Evolutionary conservation across 2,888 invertebrate genomes (phyloP).

Genomic region (Melieria picta): DNA sequence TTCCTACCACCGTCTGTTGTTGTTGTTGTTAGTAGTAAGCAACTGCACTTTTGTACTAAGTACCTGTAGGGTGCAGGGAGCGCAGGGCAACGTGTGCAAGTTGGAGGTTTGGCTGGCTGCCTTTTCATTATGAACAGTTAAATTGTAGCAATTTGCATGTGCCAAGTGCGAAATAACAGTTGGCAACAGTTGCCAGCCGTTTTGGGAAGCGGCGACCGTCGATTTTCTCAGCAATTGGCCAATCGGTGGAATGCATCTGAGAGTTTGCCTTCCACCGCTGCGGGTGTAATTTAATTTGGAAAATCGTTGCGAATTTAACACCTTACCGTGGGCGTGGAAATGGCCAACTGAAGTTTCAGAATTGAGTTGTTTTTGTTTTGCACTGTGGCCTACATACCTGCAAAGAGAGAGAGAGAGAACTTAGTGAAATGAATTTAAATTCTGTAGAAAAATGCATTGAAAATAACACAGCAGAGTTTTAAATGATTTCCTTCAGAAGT

Average conservation of each 20-base stretch:
- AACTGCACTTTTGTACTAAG: too few relatives aligned
- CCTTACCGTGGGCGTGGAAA: background rate
- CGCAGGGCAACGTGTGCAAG: too few relatives aligned
- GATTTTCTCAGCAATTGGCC: too few relatives aligned
- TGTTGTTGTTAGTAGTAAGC: too few relatives aligned
- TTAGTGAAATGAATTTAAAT: background rate
- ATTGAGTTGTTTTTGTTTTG: constrained; percentile 39
- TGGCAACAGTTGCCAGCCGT: background rate
- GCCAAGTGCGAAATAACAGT: constrained; percentile 5
- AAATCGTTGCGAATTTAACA: background rate
- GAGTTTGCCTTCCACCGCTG: background rate
- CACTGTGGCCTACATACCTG: constrained; percentile 43
- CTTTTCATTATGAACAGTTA: constrained; percentile 35
- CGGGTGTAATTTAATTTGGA: background rate
- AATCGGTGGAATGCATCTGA: background rate
- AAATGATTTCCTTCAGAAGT: too few relatives aligned
- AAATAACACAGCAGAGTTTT: too few relatives aligned
- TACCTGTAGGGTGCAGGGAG: too few relatives aligned
- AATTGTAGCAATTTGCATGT: constrained; percentile 34
- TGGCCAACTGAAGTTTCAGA: background rate
- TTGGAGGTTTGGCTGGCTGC: background rate
- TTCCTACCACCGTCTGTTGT: too few relatives aligned
- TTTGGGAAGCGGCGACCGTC: too few relatives aligned
- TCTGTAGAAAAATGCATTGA: too few relatives aligned
- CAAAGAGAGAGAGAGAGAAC: constrained; percentile 27